Conservation (phyloP, 1,140 invertebrate species). For the Ceratitis capitata region DNA sequence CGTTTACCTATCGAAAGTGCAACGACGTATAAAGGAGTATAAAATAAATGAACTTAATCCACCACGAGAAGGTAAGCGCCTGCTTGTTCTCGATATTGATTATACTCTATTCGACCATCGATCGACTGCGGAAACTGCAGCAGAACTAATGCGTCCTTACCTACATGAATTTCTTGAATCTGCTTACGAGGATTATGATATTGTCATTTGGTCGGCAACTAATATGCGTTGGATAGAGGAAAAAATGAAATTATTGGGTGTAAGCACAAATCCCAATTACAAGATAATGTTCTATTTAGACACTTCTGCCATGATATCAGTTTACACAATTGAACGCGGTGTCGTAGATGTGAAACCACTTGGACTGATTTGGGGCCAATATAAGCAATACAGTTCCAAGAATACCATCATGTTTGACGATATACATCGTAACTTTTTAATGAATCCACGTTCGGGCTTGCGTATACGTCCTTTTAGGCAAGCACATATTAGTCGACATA, state of each 20-base stretch:
- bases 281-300: slow-evolving; percentile 95
- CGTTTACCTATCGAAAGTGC: slow-evolving; percentile 81
- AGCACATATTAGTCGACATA: slow-evolving; percentile 86
- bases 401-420: slow-evolving; percentile 99
- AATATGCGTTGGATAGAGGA: slow-evolving; percentile 98
- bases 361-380: slow-evolving; percentile 97
- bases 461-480: slow-evolving; percentile 90
- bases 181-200: slow-evolving; percentile 91
- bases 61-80: slow-evolving; percentile 83
- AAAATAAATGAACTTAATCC: slow-evolving; percentile 85
- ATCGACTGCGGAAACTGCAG: slow-evolving; percentile 87
- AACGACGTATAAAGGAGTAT: slow-evolving; percentile 86
- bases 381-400: slow-evolving; percentile 82
- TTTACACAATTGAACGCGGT: slow-evolving; percentile 73
- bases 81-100: slow-evolving; percentile 96
- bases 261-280: slow-evolving; percentile 83
- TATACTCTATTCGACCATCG: slow-evolving; percentile 97
- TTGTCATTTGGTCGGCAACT: slow-evolving; percentile 94
- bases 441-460: slow-evolving; percentile 95
- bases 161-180: slow-evolving; percentile 93
- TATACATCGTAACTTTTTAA: slow-evolving; percentile 95
- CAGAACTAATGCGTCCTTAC: slow-evolving; percentile 93
- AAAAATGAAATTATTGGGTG: slow-evolving; percentile 94
- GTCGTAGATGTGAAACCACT: slow-evolving; percentile 90
- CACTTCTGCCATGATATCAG: slow-evolving; percentile 92